Conservation (phyloP, 2,113 vertebrate genomes). For the Engystomops pustulosus region DNA sequence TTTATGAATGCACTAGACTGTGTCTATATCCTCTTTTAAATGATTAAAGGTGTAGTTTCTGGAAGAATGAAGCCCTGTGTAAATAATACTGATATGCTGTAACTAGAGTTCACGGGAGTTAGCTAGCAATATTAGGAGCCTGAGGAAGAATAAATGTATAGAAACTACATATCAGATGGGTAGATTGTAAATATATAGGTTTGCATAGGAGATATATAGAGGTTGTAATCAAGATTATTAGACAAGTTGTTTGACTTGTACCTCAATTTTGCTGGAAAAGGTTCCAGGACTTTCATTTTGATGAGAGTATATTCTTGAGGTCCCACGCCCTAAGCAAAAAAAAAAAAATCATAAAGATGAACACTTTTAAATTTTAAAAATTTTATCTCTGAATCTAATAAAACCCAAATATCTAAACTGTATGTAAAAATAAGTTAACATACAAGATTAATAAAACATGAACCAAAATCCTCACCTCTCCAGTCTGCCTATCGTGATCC, state of each 20-base stretch:
- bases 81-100: too few relatives aligned
- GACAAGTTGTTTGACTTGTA: too few relatives aligned
- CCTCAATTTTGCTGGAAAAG: conserved; percentile 90
- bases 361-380: too few relatives aligned
- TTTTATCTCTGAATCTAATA: neutral
- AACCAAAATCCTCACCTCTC: conserved; percentile 80
- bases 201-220: too few relatives aligned
- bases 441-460: neutral
- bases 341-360: neutral
- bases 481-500: conserved; percentile 98
- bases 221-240: too few relatives aligned
- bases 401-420: neutral
- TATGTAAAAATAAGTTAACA: neutral
- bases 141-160: too few relatives aligned
- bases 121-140: too few relatives aligned
- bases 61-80: neutral
- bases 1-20: neutral
- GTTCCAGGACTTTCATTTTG: conserved; percentile 94
- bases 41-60: neutral
- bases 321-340: conserved; percentile 73
- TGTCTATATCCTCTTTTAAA: neutral
- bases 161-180: too few relatives aligned
- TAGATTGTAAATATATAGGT: too few relatives aligned
- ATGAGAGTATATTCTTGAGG: conserved; percentile 96
- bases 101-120: too few relatives aligned